Conservation (phyloP, 2,113 vertebrate genomes). For the Cephalopterus ornatus region DNA sequence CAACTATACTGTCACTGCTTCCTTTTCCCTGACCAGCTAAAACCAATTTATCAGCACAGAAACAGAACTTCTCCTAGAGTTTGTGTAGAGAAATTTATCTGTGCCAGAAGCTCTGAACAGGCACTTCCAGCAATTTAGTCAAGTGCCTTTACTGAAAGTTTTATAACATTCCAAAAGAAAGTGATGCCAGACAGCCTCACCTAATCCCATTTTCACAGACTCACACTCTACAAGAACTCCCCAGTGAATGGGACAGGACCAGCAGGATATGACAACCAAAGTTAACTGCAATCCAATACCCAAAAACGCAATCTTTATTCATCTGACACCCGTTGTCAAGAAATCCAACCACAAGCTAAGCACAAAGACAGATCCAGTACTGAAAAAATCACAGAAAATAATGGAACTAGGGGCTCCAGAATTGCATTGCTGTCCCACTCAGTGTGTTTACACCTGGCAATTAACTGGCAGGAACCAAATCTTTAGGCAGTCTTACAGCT, state of each 20-base stretch:
- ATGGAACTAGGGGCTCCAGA: not conserved
- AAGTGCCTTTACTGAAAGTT: not conserved
- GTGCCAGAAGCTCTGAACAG: not conserved
- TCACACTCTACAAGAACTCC: not conserved
- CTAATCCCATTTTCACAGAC: not conserved
- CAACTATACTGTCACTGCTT: not conserved
- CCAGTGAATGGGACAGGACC: not conserved
- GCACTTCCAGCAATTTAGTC: not conserved
- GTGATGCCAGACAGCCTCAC: not conserved
- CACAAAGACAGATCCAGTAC: not conserved
- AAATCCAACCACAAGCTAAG: not conserved
- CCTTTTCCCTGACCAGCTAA: not conserved
- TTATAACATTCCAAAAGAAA: not conserved
- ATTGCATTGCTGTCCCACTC: not conserved
- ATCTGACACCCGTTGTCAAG: fast-evolving
- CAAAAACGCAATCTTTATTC: not conserved
- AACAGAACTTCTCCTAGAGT: not conserved
- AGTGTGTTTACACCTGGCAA: fast-evolving
- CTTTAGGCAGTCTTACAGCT: not conserved
- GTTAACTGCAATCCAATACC: not conserved
- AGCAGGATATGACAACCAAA: not conserved
- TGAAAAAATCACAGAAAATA: not conserved
- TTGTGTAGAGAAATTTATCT: not conserved
- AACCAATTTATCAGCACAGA: not conserved
- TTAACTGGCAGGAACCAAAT: not conserved